Evolutionary conservation across 2,797 vertebrate genomes (phyloP), one percentile per base, ranked within the genome.

Genomic region (Acanthopagrus latus): DNA sequence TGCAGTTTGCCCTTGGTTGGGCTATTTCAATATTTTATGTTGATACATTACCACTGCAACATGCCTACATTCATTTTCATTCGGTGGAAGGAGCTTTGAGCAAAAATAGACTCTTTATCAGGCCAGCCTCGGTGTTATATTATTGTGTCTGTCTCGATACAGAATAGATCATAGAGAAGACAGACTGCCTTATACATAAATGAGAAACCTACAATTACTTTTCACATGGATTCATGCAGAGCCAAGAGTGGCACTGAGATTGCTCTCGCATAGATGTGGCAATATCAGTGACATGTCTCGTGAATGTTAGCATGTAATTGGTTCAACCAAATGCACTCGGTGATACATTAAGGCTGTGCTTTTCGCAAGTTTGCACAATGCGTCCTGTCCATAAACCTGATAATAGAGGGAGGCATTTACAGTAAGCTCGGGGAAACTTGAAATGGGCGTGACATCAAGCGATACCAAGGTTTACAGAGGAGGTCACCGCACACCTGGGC

Each of bases 1-100:
- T 89, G 91, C 91, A 91, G 92, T 92, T 93, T 92, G 92, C 92
- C 92, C 94, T 93, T 93, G 92, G 90, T 87, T 85, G 90, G 88
- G 91, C 91, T 91, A 93, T 94, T 94, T 95, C 93, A 93, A 95
- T 95, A 95, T 93, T 95, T 95, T 94, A 94, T 95, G 91, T 91
- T 92, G 92, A 95, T 94, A 88, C 92, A 92, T 94, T 94, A 93
- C 91, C 90, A 83, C 89, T 82, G 83, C 89, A 88, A 86, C 86
- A 89, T 86, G 86, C 87, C 88, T 90, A 90, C 89, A 91, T 95
- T 89, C 90, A 89, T 94, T 93, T 88, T 89, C 90, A 93, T 93
- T 92, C 90, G 88, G 71, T 71, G 74, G 87, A 90, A 82, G 85
- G 88, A 89, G 89, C 88, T 91, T 91, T 88, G 81, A 88, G 87